Percentiles rank a stretch among this genome's conserved stretches.
These are phyloP conservation scores for Pseudopodoces humilis DNA, from an alignment of 2,113 vertebrate genomes.

Conservation along the genomic window DNA sequence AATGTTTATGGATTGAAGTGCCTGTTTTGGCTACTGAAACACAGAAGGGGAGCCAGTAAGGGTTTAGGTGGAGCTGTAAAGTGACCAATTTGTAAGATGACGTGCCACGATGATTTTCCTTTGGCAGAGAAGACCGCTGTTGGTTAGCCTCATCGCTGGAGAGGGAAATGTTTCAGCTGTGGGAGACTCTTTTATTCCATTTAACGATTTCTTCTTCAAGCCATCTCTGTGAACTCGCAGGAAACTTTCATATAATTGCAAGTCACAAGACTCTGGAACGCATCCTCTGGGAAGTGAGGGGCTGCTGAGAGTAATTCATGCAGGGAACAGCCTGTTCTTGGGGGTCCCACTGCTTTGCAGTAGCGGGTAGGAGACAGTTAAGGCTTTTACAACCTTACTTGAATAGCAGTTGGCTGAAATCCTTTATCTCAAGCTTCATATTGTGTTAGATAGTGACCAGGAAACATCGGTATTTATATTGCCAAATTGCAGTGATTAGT, in stretches of 20 bases:
- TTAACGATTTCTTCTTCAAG: neutral
- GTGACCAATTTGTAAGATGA: neutral
- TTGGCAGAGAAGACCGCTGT: neutral
- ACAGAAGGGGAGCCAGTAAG: neutral
- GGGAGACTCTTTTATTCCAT: neutral
- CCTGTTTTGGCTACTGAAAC: neutral
- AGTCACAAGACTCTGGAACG: fast-evolving
- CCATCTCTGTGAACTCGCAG: neutral
- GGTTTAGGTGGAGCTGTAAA: neutral
- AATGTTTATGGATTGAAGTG: neutral
- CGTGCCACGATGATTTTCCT: neutral
- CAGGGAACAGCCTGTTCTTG: neutral
- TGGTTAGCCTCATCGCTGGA: neutral
- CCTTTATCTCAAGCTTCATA: neutral
- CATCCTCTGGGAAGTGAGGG: neutral
- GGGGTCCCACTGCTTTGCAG: neutral
- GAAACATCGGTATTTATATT: neutral
- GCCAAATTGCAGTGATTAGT: neutral
- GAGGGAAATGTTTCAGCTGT: neutral
- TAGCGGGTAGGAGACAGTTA: neutral
- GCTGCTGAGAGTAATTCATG: neutral
- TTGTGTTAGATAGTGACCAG: neutral
- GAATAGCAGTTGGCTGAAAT: neutral
- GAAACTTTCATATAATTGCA: neutral
- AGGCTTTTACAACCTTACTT: neutral